Base-by-base conservation (phyloP, 92 coral and sea anemone species). In the Palythoa grandiflora region DNA sequence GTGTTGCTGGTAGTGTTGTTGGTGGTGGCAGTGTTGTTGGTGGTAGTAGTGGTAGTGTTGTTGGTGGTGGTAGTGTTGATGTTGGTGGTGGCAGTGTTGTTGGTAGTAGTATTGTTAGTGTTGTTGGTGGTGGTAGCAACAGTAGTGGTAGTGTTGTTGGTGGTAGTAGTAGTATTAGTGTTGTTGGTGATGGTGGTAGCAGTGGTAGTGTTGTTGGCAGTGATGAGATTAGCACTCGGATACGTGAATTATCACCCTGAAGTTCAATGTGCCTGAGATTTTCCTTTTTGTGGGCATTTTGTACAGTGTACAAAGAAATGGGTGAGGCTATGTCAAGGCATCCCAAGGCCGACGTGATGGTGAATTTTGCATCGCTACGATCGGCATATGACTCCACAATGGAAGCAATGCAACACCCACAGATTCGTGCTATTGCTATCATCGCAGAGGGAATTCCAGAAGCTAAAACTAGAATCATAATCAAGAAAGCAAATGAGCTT, bases 371-470 rank as follows among this genome's bases (percentile, higher is more conserved):
- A 1, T 97, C 99, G 1, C 93, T 97, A 36, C 89, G 99, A 47
- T 97, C 99, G 14, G 99, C 99, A 19, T 97, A 95, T 37, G 99
- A 95, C 87, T 87, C 98, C 8, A 95, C 99, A 11, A 73, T 95
- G 75, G 99, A 97, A 61, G 98, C 99, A 16, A 88, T 97, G 96
- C 76, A 90, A 52, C 95, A 85, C 84, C 95, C 95, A 2, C 99
- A 97, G 94, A 97, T 97, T 79, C 98, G 99, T 78, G 90, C 96
- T 47, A 97, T 97, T 61, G 98, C 99, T 21, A 97, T 97, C 75
- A 97, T 97, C 75, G 99, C 99, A 6, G 99, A 97, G 87, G 99
- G 99, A 88, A 97, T 97, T 65, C 99, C 99, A 5, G 99, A 97
- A 75, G 99, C 99, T 6, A 97, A 93, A 87, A 97, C 99, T 5